phyloP scores from a whole-genome alignment of 2,113 vertebrate species.

The Callochromis pleurospilus region DNA sequence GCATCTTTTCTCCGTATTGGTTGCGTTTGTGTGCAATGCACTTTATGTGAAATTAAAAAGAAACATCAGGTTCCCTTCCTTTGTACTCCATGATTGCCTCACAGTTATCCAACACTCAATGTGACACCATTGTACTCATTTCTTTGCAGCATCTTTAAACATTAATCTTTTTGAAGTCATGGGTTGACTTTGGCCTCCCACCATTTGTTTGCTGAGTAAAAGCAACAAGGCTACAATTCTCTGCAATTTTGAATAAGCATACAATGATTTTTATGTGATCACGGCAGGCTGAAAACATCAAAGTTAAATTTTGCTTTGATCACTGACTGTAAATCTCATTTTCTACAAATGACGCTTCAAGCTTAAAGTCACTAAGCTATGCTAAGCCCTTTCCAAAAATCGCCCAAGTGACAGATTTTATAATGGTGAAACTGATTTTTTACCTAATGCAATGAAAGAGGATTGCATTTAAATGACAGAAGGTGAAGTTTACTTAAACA shows the following conservation, averaged over 20 bases:
- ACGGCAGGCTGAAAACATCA: slow-evolving; percentile 20
- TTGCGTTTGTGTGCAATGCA: neutral
- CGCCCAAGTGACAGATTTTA: slow-evolving; percentile 3
- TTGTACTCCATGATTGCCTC: neutral
- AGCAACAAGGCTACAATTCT: neutral
- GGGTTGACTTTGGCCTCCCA: neutral
- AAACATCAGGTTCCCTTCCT: neutral
- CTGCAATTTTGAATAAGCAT: neutral
- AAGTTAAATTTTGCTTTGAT: slow-evolving; percentile 40
- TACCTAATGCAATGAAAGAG: neutral
- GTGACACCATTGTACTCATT: neutral
- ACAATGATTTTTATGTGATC: neutral
- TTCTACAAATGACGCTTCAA: slow-evolving; percentile 15
- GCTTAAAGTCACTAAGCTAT: slow-evolving; percentile 23
- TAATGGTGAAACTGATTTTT: neutral
- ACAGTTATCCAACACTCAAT: neutral
- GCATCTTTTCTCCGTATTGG: neutral
- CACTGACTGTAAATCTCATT: slow-evolving; percentile 45
- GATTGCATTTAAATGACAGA: slow-evolving; percentile 1
- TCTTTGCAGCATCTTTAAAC: neutral
- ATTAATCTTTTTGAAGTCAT: neutral
- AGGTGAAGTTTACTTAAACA: neutral
- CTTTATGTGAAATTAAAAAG: neutral
- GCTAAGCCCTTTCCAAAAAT: slow-evolving; percentile 32
- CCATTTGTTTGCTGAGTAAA: neutral